Conservation (phyloP, 2,113 vertebrate species). For the Dipodomys ordii region DNA sequence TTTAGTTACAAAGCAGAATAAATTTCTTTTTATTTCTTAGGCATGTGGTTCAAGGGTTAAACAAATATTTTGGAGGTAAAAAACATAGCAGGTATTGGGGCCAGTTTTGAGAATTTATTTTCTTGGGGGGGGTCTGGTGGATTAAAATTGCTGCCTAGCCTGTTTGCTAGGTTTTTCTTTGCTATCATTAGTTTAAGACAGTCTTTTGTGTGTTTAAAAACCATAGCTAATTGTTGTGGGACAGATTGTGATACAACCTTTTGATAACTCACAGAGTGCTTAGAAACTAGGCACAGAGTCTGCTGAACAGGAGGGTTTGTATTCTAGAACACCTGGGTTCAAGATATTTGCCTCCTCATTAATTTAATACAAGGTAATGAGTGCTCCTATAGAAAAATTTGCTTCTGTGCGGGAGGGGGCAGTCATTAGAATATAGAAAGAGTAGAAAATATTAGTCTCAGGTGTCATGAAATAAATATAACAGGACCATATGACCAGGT, state of each 20-base stretch:
- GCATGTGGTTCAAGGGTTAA: conserved; percentile 55
- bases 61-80: conserved; percentile 30
- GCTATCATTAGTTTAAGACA: background rate
- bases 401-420: background rate
- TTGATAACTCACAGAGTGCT: background rate
- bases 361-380: background rate
- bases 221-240: background rate
- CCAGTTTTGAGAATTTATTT: background rate
- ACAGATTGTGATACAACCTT: background rate
- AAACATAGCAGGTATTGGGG: conserved; percentile 35
- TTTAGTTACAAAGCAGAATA: conserved; percentile 41
- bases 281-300: background rate
- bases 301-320: background rate
- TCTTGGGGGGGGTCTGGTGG: background rate
- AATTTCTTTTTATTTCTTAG: conserved; percentile 38
- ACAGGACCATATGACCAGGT: background rate
- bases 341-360: background rate
- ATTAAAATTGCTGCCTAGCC: background rate
- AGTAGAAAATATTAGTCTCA: background rate
- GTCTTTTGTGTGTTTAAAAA: background rate
- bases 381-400: background rate
- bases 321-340: background rate
- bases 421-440: background rate
- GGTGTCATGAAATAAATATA: background rate
- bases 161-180: background rate